These are phyloP conservation scores for Lucilia cuprina DNA, from an alignment of 1,140 invertebrate genomes.

Conservation along the genomic window DNA sequence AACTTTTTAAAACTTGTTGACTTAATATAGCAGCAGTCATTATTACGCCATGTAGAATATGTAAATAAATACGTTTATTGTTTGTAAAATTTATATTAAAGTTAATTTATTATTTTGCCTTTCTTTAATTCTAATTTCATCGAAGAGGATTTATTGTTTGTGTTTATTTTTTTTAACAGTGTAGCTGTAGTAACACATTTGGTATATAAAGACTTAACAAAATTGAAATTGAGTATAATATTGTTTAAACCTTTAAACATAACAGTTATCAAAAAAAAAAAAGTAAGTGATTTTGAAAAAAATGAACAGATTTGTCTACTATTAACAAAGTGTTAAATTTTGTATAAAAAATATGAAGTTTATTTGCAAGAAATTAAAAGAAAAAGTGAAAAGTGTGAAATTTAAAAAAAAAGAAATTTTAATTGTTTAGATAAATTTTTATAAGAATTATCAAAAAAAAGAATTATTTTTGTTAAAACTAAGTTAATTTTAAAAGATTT, in stretches of 20 bases:
- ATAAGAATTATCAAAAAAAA: background rate
- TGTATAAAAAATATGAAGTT: background rate
- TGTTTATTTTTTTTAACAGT: conserved; percentile 8
- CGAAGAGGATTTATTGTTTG: background rate
- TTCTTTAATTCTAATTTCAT: background rate
- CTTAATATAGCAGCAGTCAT: too few relatives aligned
- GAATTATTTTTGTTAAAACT: background rate
- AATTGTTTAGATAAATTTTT: too few relatives aligned
- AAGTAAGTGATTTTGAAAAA: conserved; percentile 8
- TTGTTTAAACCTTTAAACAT: conserved; percentile 6
- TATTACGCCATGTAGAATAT: too few relatives aligned
- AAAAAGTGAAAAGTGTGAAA: conserved; percentile 11
- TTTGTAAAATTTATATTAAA: background rate
- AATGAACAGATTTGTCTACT: background rate
- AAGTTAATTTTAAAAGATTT: too few relatives aligned
- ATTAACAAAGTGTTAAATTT: background rate
- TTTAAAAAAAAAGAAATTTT: background rate
- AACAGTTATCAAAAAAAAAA: conserved; percentile 12
- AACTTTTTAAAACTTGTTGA: too few relatives aligned
- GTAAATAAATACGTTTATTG: background rate
- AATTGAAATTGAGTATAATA: conserved; percentile 19
- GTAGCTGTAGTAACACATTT: conserved; percentile 3
- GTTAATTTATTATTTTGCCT: too few relatives aligned
- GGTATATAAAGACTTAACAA: conserved; percentile 28
- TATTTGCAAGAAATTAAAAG: background rate